A percentile compares a stretch with the other conserved stretches of the same genome.
Evolutionary conservation across 2,797 vertebrate species (phyloP).

Genomic region (Enteromius unitaeniatus): DNA sequence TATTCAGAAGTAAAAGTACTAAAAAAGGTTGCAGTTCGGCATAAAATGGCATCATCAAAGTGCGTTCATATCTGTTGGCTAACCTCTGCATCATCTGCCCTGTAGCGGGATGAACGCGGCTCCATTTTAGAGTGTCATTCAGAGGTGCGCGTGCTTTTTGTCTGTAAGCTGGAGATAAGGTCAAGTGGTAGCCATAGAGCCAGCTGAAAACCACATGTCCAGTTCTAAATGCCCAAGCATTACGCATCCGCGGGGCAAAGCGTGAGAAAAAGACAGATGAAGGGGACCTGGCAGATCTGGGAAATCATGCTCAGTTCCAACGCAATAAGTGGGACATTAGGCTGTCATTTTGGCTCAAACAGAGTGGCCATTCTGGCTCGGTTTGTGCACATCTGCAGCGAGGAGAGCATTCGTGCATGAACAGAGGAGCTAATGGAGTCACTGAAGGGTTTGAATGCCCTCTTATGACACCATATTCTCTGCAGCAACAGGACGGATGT

Average conservation of each 20-base stretch:
- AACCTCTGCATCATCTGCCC: slow-evolving; percentile 15
- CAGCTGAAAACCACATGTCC: slow-evolving; percentile 37
- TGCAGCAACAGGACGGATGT: slow-evolving; percentile 19
- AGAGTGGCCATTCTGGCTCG: slow-evolving; percentile 34
- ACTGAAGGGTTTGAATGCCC: slow-evolving; percentile 6
- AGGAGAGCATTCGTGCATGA: slow-evolving; percentile 18
- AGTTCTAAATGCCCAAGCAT: slow-evolving; percentile 11
- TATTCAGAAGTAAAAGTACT: background rate
- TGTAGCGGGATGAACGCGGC: background rate
- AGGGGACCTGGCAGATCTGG: slow-evolving; percentile 15
- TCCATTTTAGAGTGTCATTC: background rate
- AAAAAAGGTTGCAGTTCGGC: slow-evolving; percentile 4
- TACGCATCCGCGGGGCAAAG: background rate
- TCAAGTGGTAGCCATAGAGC: slow-evolving; percentile 23
- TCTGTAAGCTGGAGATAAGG: slow-evolving; percentile 42
- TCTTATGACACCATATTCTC: slow-evolving; percentile 22
- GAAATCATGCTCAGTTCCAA: slow-evolving; percentile 29
- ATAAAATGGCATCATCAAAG: slow-evolving; percentile 17
- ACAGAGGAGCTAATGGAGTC: slow-evolving; percentile 31
- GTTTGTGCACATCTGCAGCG: slow-evolving; percentile 32
- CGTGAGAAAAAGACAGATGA: slow-evolving; percentile 17
- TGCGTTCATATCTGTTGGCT: slow-evolving; percentile 20
- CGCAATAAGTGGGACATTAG: slow-evolving; percentile 60
- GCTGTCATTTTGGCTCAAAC: slow-evolving; percentile 43
- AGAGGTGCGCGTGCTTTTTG: slow-evolving; percentile 16